Evolutionary conservation across 2,113 vertebrate species (phyloP), one percentile per base, ranked within the genome.

Genomic region (Nerophis ophidion): DNA sequence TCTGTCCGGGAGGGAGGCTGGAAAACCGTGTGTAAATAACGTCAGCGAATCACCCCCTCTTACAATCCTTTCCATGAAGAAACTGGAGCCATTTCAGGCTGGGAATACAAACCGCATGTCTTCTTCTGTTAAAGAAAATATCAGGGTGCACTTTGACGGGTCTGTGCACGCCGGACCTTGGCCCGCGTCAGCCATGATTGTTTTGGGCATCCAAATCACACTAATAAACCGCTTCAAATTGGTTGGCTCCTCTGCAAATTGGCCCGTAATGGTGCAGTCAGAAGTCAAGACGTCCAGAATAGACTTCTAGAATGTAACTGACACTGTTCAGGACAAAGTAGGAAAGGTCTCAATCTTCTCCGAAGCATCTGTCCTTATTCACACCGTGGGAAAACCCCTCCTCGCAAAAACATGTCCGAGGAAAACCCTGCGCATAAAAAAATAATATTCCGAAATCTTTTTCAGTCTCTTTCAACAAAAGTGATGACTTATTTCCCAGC

Each of bases 11-110:
- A 62, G 82, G 78, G 81, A 87, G 86, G 76, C 75, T 79, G 61
- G 81, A 77, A 86, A 86, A 71, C 78, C 71, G 80, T 74, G 77
- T 87, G 86, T 88, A 90, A 89, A 89, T 89, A 89, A 89, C 81
- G 74, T 88, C 83, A 86, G 85, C 80, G 75, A 77, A 84, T 79
- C 77, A 79, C 12, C 38, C 38, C 10, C 78, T 85, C 81, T 71
- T 74, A 70, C 77, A 76, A 83, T 80, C 70, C 72, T 48, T 66
- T 72, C 79, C 79, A 75, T 84, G 76, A 84, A 86, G 75, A 86
- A 85, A 88, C 85, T 89, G 88, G 88, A 89, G 84, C 80, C 84
- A 66, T 87, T 89, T 87, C 85, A 82, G 79, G 79, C 58, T 82
- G 83, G 86, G 87, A 89, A 87, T 86, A 76, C 70, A 84, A 86